These are phyloP conservation scores for Zosterops pallidus DNA, from an alignment of 2,113 vertebrate genomes.

Conservation along the genomic window DNA sequence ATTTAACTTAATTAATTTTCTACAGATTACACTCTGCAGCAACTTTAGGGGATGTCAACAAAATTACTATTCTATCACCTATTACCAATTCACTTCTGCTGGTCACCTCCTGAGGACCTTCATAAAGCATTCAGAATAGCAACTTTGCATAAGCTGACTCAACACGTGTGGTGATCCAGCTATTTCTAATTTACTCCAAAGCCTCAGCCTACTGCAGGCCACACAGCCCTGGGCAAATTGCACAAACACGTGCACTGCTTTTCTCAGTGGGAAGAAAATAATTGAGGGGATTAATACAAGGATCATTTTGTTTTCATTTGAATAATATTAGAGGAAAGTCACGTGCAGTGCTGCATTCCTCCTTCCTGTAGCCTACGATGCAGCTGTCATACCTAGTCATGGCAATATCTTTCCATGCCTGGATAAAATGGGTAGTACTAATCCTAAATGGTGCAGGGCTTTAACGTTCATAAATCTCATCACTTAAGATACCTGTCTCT, in stretches of 20 bases:
- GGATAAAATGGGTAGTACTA: slow-evolving; percentile 25
- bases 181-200: slow-evolving; percentile 10
- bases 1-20: not conserved
- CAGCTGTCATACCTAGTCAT: slow-evolving; percentile 55
- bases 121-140: not conserved
- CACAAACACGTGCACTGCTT: not conserved
- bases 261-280: not conserved
- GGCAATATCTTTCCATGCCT: not conserved
- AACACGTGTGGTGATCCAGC: not conserved
- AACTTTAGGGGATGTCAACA: not conserved
- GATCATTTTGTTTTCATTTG: not conserved
- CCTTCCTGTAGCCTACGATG: not conserved
- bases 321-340: not conserved
- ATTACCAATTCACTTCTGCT: not conserved
- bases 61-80: not conserved
- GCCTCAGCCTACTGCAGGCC: not conserved
- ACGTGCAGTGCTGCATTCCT: not conserved
- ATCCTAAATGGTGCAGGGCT: slow-evolving; percentile 16
- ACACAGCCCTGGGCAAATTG: not conserved
- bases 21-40: not conserved
- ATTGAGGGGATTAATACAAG: not conserved
- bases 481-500: slow-evolving; percentile 42
- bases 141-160: not conserved
- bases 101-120: not conserved
- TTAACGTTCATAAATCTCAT: slow-evolving; percentile 42